Conservation (phyloP, 1,140 invertebrate species). For the Dendroctonus valens region DNA sequence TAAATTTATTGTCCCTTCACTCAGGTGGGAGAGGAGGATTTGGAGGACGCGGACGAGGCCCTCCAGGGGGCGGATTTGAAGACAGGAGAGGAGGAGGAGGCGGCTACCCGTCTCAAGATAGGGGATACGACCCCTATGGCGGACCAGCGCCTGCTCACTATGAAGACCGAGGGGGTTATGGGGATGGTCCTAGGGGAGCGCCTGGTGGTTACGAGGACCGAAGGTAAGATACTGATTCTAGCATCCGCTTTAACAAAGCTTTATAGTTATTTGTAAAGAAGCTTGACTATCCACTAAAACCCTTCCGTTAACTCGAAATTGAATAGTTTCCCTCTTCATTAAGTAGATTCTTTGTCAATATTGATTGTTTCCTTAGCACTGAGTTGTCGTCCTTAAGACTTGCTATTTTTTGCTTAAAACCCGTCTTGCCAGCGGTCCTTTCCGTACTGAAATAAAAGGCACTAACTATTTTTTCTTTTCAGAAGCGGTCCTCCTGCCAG, state of each 20-base stretch:
- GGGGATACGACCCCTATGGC: slow-evolving; percentile 18
- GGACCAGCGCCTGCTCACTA: slow-evolving; percentile 26
- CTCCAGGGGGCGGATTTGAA: slow-evolving; percentile 36
- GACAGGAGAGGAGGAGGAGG: slow-evolving; percentile 36
- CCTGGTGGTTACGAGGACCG: slow-evolving; percentile 40
- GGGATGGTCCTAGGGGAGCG: slow-evolving; percentile 26
- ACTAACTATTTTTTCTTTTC: too few relatives aligned
- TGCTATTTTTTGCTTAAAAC: too few relatives aligned
- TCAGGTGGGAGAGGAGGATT: slow-evolving; percentile 20
- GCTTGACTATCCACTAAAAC: too few relatives aligned
- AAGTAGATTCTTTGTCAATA: too few relatives aligned
- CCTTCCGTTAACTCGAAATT: too few relatives aligned
- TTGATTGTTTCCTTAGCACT: too few relatives aligned
- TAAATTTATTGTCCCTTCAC: neutral
- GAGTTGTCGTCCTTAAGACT: too few relatives aligned
- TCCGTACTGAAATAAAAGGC: too few relatives aligned
- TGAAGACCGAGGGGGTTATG: slow-evolving; percentile 40
- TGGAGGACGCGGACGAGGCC: slow-evolving; percentile 31
- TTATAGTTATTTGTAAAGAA: neutral
- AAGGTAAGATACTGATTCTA: slow-evolving; percentile 25
- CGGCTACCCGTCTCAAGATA: slow-evolving; percentile 9
- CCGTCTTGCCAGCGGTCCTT: too few relatives aligned
- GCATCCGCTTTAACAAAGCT: neutral
- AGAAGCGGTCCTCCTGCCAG: slow-evolving; percentile 18
- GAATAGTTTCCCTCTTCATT: neutral